Base-by-base conservation (phyloP, 2,113 vertebrate genomes). In the Panurus biarmicus region DNA sequence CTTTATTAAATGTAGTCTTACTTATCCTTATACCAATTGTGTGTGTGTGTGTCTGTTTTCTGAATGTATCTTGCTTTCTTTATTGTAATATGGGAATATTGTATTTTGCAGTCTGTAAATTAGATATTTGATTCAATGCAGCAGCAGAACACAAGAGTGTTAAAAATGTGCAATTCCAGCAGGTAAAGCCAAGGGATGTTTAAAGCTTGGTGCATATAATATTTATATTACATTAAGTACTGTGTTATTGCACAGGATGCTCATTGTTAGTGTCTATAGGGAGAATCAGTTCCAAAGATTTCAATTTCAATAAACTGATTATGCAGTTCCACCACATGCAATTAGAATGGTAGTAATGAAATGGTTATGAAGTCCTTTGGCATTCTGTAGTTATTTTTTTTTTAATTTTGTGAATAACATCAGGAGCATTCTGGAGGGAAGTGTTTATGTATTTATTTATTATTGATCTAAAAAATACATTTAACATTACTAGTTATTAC, bases 321-420 rank as follows among this genome's bases (percentile, higher is more conserved):
- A 98, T 91, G 45, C 93, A 97, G 97, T 96, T 97, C 96, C 60
- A 98, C 97, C 96, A 97, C 97, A 97, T 97, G 96, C 98, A 98
- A 97, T 98, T 98, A 98, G 96, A 97, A 98, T 98, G 97, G 98
- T 98, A 98, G 98, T 98, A 98, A 98, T 98, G 98, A 98, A 98
- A 98, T 98, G 98, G 97, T 98, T 98, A 98, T 98, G 92, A 97
- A 98, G 97, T 99, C 98, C 98, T 98, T 83, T 91, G 98, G 96
- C 96, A 94, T 97, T 98, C 98, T 96, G 95, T 96, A 97, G 96
- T 67, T 65, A 3, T 45, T 40, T 97, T 44, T 44, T 42, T 90
- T 87, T 98, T 98, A 98, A 99, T 99, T 99, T 98, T 98, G 98
- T 98, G 98, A 98, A 98, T 98, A 98, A 98, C 98, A 98, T 99